A percentile compares a stretch with the other conserved stretches of the same genome.
phyloP scores from a whole-genome alignment of 2,113 vertebrate species.

The Galemys pyrenaicus region DNA sequence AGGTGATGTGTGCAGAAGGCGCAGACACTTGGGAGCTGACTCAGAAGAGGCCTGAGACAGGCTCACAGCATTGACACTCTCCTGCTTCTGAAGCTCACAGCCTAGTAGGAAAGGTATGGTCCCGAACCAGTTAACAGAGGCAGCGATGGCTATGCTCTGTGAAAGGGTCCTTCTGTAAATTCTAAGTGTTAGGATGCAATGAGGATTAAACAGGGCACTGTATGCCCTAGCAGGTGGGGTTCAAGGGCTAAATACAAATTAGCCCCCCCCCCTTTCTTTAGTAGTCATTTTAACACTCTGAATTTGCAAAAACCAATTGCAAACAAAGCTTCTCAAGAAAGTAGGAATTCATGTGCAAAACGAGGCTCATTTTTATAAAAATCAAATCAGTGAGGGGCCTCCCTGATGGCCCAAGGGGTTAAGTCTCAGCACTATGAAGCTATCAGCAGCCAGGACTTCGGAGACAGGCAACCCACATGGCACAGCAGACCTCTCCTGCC shows the following conservation, averaged over 20 bases:
- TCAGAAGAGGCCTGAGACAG: background rate
- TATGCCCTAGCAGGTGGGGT: background rate
- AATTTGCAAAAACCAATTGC: background rate
- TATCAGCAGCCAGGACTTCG: too few relatives aligned
- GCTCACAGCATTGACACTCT: background rate
- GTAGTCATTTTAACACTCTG: background rate
- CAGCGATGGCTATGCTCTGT: accelerated
- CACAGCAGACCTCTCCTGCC: too few relatives aligned
- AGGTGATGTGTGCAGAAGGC: background rate
- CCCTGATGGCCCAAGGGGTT: too few relatives aligned
- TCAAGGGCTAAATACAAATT: background rate
- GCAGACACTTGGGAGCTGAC: accelerated
- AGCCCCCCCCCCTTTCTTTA: background rate
- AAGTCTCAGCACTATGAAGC: too few relatives aligned
- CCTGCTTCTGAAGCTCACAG: background rate
- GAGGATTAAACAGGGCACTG: background rate
- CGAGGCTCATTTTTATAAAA: background rate
- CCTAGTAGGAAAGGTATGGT: background rate
- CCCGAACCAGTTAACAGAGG: accelerated
- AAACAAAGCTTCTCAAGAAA: background rate
- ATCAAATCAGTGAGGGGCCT: too few relatives aligned
- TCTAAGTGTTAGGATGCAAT: background rate
- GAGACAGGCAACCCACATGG: too few relatives aligned
- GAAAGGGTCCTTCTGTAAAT: background rate
- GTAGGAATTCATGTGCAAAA: background rate